These are phyloP conservation scores for Kobus ellipsiprymnus DNA, from an alignment of 2,113 vertebrate genomes.

Conservation along the genomic window DNA sequence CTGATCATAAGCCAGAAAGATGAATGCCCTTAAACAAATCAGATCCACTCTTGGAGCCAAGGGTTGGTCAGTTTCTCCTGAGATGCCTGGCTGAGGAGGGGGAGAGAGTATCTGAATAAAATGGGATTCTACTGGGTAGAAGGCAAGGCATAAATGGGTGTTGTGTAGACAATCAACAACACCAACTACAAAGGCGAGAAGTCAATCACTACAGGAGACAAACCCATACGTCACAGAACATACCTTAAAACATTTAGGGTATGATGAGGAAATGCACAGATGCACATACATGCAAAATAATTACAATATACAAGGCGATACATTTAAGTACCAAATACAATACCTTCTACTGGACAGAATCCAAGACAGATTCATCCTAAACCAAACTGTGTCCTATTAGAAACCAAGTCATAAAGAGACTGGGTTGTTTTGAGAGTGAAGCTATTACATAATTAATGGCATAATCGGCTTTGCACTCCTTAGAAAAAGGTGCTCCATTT, in stretches of 20 bases:
- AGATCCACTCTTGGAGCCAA: background rate
- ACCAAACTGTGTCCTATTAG: background rate
- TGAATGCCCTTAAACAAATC: background rate
- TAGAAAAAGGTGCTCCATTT: constrained; percentile 2
- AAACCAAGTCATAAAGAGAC: background rate
- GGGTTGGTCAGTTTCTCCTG: background rate
- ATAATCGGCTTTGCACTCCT: constrained; percentile 39
- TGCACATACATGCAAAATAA: background rate
- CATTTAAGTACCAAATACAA: background rate
- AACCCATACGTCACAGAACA: background rate
- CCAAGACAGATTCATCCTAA: background rate
- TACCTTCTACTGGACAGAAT: background rate
- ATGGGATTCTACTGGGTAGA: background rate
- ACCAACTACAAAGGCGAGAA: background rate
- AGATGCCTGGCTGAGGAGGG: background rate
- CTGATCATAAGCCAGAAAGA: background rate
- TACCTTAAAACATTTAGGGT: background rate
- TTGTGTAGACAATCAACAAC: background rate
- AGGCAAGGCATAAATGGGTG: background rate
- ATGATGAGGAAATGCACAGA: background rate
- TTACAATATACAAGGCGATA: background rate
- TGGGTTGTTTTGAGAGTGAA: background rate
- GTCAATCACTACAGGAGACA: background rate
- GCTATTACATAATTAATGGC: constrained; percentile 40
- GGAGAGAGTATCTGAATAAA: background rate